These are phyloP conservation scores for Apantesis nais DNA, from an alignment of 2,888 invertebrate species.

Conservation along the genomic window DNA sequence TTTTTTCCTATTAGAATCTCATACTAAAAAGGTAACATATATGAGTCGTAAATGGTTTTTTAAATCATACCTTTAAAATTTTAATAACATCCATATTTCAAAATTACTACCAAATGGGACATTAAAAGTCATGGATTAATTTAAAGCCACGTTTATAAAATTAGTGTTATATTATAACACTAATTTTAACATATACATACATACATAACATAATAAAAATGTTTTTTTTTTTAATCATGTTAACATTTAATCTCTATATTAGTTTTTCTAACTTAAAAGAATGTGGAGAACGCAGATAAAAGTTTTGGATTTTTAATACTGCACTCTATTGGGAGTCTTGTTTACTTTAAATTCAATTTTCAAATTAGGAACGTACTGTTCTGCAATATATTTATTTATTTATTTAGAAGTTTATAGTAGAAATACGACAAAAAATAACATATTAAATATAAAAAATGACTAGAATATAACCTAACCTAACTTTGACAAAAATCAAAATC, in stretches of 20 bases:
- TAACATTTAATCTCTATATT: background rate
- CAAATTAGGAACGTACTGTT: background rate
- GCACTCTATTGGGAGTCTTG: background rate
- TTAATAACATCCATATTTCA: background rate
- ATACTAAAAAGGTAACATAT: no score
- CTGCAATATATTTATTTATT: background rate
- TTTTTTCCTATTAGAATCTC: no score
- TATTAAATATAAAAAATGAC: background rate
- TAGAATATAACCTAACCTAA: slow-evolving; percentile 6
- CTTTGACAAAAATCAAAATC: slow-evolving; percentile 72
- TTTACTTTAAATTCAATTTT: background rate
- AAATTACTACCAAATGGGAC: background rate
- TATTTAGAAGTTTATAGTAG: background rate
- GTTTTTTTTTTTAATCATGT: no score
- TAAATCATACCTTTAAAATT: background rate
- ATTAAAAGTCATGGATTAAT: background rate
- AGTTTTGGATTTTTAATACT: background rate
- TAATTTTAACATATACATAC: no score
- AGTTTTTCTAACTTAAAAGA: background rate
- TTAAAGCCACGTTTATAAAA: no score
- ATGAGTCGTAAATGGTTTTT: no score
- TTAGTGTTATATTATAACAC: no score
- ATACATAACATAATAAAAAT: no score
- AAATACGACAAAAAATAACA: background rate
- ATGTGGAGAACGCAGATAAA: background rate